phyloP scores from a whole-genome alignment of 1,140 invertebrate genomes.

The Pomacea maculata region DNA sequence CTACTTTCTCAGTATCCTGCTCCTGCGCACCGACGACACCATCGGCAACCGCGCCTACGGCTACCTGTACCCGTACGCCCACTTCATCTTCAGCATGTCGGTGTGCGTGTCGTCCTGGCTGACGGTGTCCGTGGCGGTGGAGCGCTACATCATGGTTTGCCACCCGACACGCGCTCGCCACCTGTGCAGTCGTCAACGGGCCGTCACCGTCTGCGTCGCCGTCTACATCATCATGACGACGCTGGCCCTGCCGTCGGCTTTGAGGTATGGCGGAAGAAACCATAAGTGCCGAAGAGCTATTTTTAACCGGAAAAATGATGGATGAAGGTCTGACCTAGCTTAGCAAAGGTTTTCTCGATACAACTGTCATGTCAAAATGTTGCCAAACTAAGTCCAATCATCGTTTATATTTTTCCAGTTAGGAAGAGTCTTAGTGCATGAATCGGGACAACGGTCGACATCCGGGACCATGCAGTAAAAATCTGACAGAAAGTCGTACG shows the following conservation, averaged over 20 bases:
- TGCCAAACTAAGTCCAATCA: too few species aligned
- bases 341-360: too few species aligned
- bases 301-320: too few species aligned
- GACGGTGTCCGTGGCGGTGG: slow-evolving; percentile 93
- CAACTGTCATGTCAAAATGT: too few species aligned
- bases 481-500: too few species aligned
- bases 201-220: slow-evolving; percentile 38
- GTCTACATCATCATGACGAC: slow-evolving; percentile 51
- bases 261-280: slow-evolving; percentile 18
- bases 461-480: too few species aligned
- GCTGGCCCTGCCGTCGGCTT: slow-evolving; percentile 54
- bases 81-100: slow-evolving; percentile 61
- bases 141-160: slow-evolving; percentile 94
- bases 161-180: slow-evolving; percentile 86
- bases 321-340: too few species aligned
- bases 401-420: too few species aligned
- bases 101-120: slow-evolving; percentile 80
- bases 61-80: slow-evolving; percentile 60
- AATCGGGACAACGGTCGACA: too few species aligned
- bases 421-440: too few species aligned
- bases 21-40: slow-evolving; percentile 43
- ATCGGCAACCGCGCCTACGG: slow-evolving; percentile 47
- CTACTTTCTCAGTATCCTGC: slow-evolving; percentile 73
- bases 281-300: too few species aligned
- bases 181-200: slow-evolving; percentile 76